Evolutionary conservation across 1,140 invertebrate genomes (phyloP), one percentile per base, ranked within the genome.

Genomic region (Agraylea sexmaculata): DNA sequence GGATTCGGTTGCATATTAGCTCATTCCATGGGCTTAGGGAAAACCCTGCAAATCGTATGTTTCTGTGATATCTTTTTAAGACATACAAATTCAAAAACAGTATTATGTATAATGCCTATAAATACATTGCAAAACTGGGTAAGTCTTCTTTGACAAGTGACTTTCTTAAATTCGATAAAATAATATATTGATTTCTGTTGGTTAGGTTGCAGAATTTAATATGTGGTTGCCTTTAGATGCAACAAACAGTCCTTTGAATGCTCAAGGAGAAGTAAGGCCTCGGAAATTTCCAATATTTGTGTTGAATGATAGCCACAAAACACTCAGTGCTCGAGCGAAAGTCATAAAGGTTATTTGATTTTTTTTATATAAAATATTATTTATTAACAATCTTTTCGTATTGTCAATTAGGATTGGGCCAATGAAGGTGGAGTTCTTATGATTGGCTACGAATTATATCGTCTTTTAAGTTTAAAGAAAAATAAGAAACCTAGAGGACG

Each of bases 11-110:
- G 94, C 58, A 97, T 99, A 50, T 68, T 99, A 16, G 94, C 95
- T 4, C 95, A 99, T 68, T 95, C 91, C 15, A 99, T 99, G 95
- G 95, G 95, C 1, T 69, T 99, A 12, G 95, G 95, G n/a, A 99
- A 99, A 69, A 99, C 95, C 0, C 70, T 99, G 28, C 94, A 96
- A 68, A 83, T 96, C 30, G 84, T 96, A 19, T 87, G 87, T 48
- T 98, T 98, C 66, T 87, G 86, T 56, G 92, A 98, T 64, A 83
- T 97, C 46, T 96, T 98, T 66, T 71, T 98, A 49, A 70, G 90
- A 35, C 79, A 88, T 55, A 95, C 91, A 1, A 72, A 73, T n/a
- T 83, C 85, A 4, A 87, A 80, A 55, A 86, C 80, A 21, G 88
- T 97, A 3, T 62, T 99, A 6, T 90, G 91, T 54, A 96, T 99